These are phyloP conservation scores for Python bivittatus DNA, from an alignment of 2,113 vertebrate species.

Conservation along the genomic window DNA sequence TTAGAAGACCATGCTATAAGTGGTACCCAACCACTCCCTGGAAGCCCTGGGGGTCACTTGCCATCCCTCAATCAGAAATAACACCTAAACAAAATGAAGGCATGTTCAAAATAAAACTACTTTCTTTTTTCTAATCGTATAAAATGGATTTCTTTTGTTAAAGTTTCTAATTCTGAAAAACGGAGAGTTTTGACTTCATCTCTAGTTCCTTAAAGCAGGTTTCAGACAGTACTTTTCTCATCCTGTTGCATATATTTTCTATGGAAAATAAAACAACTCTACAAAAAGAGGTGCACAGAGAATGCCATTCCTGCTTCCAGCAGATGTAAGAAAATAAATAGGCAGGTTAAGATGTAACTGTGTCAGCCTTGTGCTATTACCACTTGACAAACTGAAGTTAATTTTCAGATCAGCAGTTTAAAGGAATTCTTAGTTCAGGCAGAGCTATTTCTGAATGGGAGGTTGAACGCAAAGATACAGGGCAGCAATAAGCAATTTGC, in stretches of 20 bases:
- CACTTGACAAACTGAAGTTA: constrained; percentile 64
- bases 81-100: not conserved
- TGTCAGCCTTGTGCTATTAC: constrained; percentile 58
- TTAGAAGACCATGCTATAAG: not conserved
- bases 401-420: constrained; percentile 64
- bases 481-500: constrained; percentile 54
- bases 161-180: not conserved
- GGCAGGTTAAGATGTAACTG: constrained; percentile 60
- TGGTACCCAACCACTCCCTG: not conserved
- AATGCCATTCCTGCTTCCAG: constrained; percentile 28
- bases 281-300: not conserved
- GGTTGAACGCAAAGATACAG: constrained; percentile 39
- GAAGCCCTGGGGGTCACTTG: not conserved
- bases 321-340: constrained; percentile 37
- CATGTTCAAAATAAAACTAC: not conserved
- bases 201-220: constrained; percentile 11
- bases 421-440: constrained; percentile 52
- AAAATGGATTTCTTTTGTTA: not conserved
- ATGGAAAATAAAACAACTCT: not conserved
- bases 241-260: constrained; percentile 17
- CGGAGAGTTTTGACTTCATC: rapidly evolving
- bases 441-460: constrained; percentile 42
- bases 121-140: too few relatives aligned
- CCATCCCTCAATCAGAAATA: not conserved
- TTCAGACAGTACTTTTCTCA: not conserved